Evolutionary conservation across 1,140 invertebrate species (phyloP).

Genomic region (Nylanderia fulva): DNA sequence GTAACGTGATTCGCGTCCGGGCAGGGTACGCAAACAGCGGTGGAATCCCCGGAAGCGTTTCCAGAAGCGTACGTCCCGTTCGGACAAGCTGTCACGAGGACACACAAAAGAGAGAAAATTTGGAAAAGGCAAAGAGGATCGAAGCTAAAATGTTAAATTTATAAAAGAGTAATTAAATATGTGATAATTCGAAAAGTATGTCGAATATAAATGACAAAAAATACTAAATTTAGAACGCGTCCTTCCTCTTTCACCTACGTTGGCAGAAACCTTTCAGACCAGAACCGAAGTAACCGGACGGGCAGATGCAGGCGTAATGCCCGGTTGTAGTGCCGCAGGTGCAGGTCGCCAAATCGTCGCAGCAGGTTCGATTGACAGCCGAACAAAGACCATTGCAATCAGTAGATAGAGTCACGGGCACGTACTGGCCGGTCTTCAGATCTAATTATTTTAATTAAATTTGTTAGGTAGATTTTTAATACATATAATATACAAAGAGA

Average conservation of each 20-base stretch:
- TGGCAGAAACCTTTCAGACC: constrained; percentile 88
- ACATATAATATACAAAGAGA: too few relatives aligned
- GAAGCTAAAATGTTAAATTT: neutral
- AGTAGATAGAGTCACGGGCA: constrained; percentile 83
- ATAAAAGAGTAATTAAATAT: too few relatives aligned
- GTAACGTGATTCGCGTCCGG: constrained; percentile 89
- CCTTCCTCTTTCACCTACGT: constrained; percentile 84
- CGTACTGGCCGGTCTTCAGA: constrained; percentile 87
- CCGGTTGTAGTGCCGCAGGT: constrained; percentile 90
- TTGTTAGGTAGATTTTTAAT: too few relatives aligned
- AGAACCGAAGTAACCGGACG: constrained; percentile 89
- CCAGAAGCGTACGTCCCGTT: constrained; percentile 85
- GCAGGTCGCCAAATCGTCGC: constrained; percentile 88
- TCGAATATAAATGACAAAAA: too few relatives aligned
- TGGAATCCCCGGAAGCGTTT: constrained; percentile 85
- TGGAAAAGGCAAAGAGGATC: constrained; percentile 34
- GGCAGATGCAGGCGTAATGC: constrained; percentile 90
- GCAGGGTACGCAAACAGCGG: constrained; percentile 87
- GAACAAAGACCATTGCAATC: constrained; percentile 88
- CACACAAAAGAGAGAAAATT: neutral
- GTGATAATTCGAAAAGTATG: too few relatives aligned
- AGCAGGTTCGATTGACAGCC: constrained; percentile 84
- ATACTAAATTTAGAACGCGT: neutral
- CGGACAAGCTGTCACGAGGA: constrained; percentile 82
- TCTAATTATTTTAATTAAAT: constrained; percentile 82